Percentiles rank a stretch among this genome's conserved stretches.
These are phyloP conservation scores for Syngnathus floridae DNA, from an alignment of 2,113 vertebrate species.

Conservation along the genomic window DNA sequence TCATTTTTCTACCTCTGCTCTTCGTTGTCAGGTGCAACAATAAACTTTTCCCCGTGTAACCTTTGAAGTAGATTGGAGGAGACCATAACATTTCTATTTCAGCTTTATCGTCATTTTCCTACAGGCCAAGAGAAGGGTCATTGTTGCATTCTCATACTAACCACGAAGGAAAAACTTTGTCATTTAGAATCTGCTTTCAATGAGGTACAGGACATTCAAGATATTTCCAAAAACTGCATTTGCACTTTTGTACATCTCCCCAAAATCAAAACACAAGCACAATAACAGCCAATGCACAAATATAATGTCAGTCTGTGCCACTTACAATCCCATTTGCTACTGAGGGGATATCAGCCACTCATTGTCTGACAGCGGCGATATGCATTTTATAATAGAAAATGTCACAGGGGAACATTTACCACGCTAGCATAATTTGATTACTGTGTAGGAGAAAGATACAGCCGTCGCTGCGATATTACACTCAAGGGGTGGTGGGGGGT, in stretches of 20 bases:
- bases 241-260: too few species aligned
- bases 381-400: constrained; percentile 68
- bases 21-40: constrained; percentile 2
- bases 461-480: constrained; percentile 63
- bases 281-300: constrained; percentile 44
- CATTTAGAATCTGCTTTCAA: too few species aligned
- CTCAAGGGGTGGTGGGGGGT: constrained; percentile 38
- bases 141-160: constrained; percentile 56
- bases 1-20: constrained; percentile 22
- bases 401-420: constrained; percentile 63
- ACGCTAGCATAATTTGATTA: constrained; percentile 66
- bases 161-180: not conserved
- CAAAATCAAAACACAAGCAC: constrained; percentile 8
- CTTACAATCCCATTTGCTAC: constrained; percentile 62
- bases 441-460: constrained; percentile 60
- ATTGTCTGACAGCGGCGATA: constrained; percentile 53
- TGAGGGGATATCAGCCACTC: constrained; percentile 48
- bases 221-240: too few species aligned
- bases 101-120: constrained; percentile 74
- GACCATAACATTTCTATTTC: constrained; percentile 74
- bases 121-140: constrained; percentile 33
- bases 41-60: constrained; percentile 37
- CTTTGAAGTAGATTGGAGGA: constrained; percentile 62
- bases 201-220: too few species aligned
- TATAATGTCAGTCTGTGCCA: constrained; percentile 49